A percentile compares a stretch with the other conserved stretches of the same genome.
phyloP scores from a whole-genome alignment of 2,113 vertebrate genomes.

The Blennius ocellaris region DNA sequence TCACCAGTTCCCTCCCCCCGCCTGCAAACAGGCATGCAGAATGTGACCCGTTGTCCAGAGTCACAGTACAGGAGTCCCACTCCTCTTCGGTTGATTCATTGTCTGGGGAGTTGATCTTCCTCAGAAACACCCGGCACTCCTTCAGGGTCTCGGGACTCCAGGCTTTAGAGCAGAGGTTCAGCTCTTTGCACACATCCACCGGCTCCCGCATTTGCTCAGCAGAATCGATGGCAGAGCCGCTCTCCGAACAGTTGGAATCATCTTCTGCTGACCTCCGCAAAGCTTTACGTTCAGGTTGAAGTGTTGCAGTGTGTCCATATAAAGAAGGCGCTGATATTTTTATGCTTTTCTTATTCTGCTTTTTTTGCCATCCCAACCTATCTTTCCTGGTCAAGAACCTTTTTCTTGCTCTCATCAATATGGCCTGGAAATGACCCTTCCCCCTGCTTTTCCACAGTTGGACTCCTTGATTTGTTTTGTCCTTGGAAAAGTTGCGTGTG shows the following conservation, averaged over 20 bases:
- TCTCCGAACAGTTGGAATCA: conserved; percentile 34
- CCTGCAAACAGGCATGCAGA: conserved; percentile 66
- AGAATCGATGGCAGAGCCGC: conserved; percentile 33
- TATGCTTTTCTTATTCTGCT: conserved; percentile 23
- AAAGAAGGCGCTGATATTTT: conserved; percentile 5
- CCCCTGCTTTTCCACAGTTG: conserved; percentile 20
- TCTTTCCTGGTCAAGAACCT: conserved; percentile 69
- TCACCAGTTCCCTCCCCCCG: conserved; percentile 47
- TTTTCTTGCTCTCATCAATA: conserved; percentile 68
- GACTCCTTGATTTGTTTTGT: conserved; percentile 2
- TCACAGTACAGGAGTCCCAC: conserved; percentile 81
- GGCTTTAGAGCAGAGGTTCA: conserved; percentile 83
- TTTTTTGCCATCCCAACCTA: conserved; percentile 47
- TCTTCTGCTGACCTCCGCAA: conserved; percentile 34
- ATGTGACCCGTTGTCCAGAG: conserved; percentile 77
- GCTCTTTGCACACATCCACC: conserved; percentile 74
- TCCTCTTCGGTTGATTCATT: conserved; percentile 80
- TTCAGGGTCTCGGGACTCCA: conserved; percentile 91
- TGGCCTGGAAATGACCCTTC: conserved; percentile 62
- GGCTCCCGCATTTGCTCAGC: conserved; percentile 55
- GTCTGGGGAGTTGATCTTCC: conserved; percentile 91
- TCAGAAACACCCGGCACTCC: conserved; percentile 96
- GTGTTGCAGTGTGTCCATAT: conserved; percentile 21
- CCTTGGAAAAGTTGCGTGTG: conserved; percentile 1
- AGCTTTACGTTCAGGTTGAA: conserved; percentile 41